Evolutionary conservation across 2,888 invertebrate genomes (phyloP).

Genomic region (Rhimphoctona megacephalus): DNA sequence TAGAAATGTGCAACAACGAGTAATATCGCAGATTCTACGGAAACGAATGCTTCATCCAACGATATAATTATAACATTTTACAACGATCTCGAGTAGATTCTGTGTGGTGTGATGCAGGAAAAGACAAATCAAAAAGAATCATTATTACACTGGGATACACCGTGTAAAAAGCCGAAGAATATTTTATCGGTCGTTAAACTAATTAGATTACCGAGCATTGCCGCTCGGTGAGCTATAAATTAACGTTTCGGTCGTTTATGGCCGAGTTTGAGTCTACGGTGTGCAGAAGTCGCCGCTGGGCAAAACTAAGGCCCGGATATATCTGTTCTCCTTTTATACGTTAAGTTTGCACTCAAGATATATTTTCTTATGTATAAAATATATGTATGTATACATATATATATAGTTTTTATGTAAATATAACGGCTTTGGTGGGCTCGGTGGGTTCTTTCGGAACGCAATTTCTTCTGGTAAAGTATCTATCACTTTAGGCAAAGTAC

Average conservation of each 20-base stretch:
- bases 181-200: conserved; percentile 78
- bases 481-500: background rate
- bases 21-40: conserved; percentile 1
- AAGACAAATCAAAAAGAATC: conserved; percentile 39
- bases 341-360: conserved; percentile 21
- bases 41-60: conserved; percentile 30
- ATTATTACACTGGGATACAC: conserved; percentile 56
- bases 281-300: conserved; percentile 63
- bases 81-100: conserved; percentile 48
- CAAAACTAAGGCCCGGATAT: conserved; percentile 34
- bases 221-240: conserved; percentile 75
- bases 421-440: conserved; percentile 35
- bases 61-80: conserved; percentile 55
- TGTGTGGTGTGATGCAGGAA: conserved; percentile 1
- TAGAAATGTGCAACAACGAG: background rate
- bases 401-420: conserved; percentile 37
- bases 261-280: conserved; percentile 70
- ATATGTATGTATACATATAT: background rate
- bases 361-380: conserved; percentile 29
- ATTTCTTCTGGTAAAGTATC: background rate
- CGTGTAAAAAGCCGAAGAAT: conserved; percentile 74
- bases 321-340: conserved; percentile 13
- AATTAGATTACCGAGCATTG: conserved; percentile 77
- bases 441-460: background rate
- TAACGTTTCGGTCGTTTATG: conserved; percentile 76